Evolutionary conservation across 1,140 invertebrate genomes (phyloP), one percentile per base, ranked within the genome.

Genomic region (Drosophila ironensis): DNA sequence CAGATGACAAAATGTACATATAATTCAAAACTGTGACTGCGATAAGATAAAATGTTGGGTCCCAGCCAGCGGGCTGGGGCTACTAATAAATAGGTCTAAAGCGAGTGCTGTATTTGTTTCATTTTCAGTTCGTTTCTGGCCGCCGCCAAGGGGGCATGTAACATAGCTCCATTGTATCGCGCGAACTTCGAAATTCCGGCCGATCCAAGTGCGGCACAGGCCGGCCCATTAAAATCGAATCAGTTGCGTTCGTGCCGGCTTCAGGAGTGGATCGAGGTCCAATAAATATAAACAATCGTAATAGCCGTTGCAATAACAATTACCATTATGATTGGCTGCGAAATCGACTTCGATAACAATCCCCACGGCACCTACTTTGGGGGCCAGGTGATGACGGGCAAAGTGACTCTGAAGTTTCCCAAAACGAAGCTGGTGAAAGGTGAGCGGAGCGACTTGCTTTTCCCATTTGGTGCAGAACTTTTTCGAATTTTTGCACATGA

Each of bases 341-440:
- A 69, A 45, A 89, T 89, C 52, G 66, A 86, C 1, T 91, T 92
- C 46, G 91, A 89, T 69, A 73, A 92, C 57, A 92, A 92, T 81
- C 89, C 90, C 3, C 80, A 88, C 14, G 87, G 75, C 19, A 90
- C 91, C 2, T 93, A 91, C 66, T 92, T 91, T 73, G 90, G 90
- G 30, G 92, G 92, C 7, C 90, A 92, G 80, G 89, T 84, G 6
- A 59, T 92, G 1, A 89, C 88, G 19, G 92, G 92, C 11, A 77
- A 78, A 48, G 87, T 92, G 7, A 80, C 91, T 4, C 28, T 92
- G 4, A 80, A 80, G 7, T 51, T 90, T 37, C 90, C 91, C 51
- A 90, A 90, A 41, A 68, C 88, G 1, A 92, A 91, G 57, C 84
- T 91, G 81, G 89, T 91, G 1, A 69, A 87, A 90, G 90, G 90